Evolutionary conservation across 2,797 vertebrate species (phyloP), one percentile per base, ranked within the genome.

Genomic region (Oceanodroma leucorhoa): DNA sequence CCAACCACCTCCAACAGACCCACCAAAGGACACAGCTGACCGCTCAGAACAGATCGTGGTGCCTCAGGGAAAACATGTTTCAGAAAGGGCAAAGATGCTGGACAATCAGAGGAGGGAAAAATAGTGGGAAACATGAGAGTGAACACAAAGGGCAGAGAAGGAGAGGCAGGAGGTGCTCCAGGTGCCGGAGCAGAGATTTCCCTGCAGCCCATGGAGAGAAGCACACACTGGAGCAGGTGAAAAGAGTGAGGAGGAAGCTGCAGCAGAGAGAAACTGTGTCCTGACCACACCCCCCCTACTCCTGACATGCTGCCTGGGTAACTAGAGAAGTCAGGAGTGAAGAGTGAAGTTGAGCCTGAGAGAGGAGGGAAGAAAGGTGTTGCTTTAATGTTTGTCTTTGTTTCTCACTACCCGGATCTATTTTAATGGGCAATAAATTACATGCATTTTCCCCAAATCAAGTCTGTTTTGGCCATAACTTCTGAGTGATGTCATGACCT

Each of bases 31-130:
- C 36, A 32, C 2, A 38, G 5, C 24, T 73, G 18, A 32, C 2
- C 8, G 2, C 3, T 41, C 38, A 29, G 38, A 30, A 60, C 46
- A 27, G 12, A 6, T 16, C 0, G 0, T 22, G 3, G 14, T 34
- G 15, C 9, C 14, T 29, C 3, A 0, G 6, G 2, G 2, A 40
- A 75, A 79, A 40, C 2, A 3, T 6, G 3, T 61, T 65, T 50
- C 45, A 9, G 45, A 64, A 84, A n/a, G 4, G 12, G 3, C 3
- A 22, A 61, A 51, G 2, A 32, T 21, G 6, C 12, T 85, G 15
- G 14, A 26, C 4, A 30, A 11, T n/a, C 19, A 21, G 17, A 16
- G 2, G 5, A 32, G 2, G 4, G 0, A 18, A 48, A 88, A 24
- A 18, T 11, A 53, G 4, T 16, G 8, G 19, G 10, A 61, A 43